A percentile compares a stretch with the other conserved stretches of the same genome.
Conservation (phyloP, 2,797 vertebrate genomes). For the Acrossocheilus wenchowensis region DNA sequence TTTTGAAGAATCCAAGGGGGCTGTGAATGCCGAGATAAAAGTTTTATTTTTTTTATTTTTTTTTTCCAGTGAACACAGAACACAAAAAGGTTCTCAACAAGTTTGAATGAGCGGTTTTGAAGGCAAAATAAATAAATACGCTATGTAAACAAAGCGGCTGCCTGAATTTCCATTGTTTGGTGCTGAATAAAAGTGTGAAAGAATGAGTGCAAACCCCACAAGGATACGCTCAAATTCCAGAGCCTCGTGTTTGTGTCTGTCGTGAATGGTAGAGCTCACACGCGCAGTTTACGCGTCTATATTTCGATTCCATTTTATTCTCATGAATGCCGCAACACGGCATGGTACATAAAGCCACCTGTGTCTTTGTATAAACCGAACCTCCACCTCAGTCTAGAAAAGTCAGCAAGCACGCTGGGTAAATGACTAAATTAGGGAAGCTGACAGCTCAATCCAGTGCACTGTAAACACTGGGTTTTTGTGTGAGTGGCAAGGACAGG, state of each 20-base stretch:
- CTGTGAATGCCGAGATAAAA: neutral
- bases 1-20: neutral
- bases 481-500: constrained; percentile 25
- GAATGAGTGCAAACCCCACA: constrained; percentile 4
- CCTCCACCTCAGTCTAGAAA: constrained; percentile 17
- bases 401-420: constrained; percentile 30
- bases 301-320: constrained; percentile 24
- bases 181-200: constrained; percentile 1
- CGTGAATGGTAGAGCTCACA: neutral
- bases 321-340: constrained; percentile 1
- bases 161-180: neutral
- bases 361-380: constrained; percentile 30
- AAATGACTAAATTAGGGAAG: constrained; percentile 35
- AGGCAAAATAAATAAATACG: neutral
- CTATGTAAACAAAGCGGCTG: neutral
- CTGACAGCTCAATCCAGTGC: constrained; percentile 44
- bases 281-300: neutral
- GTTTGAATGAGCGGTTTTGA: neutral
- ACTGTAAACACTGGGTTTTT: constrained; percentile 33
- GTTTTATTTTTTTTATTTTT: neutral
- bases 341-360: constrained; percentile 21
- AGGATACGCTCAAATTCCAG: neutral
- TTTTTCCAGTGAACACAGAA: neutral
- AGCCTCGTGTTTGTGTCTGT: constrained; percentile 7
- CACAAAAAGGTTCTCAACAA: no score